Evolutionary conservation across 1,140 invertebrate species (phyloP), one percentile per base, ranked within the genome.

Genomic region (Drosophila mayri): DNA sequence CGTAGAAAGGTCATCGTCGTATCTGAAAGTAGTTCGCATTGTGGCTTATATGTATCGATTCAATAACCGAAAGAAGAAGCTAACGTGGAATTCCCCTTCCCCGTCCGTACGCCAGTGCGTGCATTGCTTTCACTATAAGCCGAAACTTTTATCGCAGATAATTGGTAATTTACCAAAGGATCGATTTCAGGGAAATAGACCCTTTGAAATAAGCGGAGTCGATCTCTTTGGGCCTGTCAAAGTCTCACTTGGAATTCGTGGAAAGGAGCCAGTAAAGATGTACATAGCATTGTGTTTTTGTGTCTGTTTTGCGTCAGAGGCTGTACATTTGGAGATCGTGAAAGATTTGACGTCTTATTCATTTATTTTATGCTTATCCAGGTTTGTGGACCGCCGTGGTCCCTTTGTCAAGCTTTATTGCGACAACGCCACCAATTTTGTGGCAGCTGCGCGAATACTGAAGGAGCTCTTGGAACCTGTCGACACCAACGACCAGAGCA

Each of bases 301-400:
- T 22, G 20, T 22, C 43, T 44, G 20, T 7, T 22, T 46, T 44
- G 18, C 18, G 22, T 60, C 28, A 14, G 46, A 32, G 41, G 40
- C 41, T 18, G 30, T 46, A 25, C 41, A 60, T 9, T 40, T 57
- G 38, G 16, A 57, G n/a, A 41, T 40, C 32, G 14, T 47, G 4
- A 60, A 25, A n/a, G 43, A 60, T 25, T 46, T 60, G 30, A 46
- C 18, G 10, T 60, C 41, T 46, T 44, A 59, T 59, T 35, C 57
- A 44, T 46, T 32, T 60, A 60, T 46, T 22, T 60, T 60, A 32
- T 60, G 41, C 14, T 46, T 60, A 32, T 46, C 18, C 28, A 20
- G 18, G 28, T 22, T 60, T 57, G 35, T n/a, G 4, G 25, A 4
- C 5, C 25, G 25, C 5, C 25, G 25, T 25, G 20, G 35, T 3